A percentile compares a stretch with the other conserved stretches of the same genome.
Evolutionary conservation across 2,113 vertebrate species (phyloP).

Genomic region (Ceuthmochares aereus): DNA sequence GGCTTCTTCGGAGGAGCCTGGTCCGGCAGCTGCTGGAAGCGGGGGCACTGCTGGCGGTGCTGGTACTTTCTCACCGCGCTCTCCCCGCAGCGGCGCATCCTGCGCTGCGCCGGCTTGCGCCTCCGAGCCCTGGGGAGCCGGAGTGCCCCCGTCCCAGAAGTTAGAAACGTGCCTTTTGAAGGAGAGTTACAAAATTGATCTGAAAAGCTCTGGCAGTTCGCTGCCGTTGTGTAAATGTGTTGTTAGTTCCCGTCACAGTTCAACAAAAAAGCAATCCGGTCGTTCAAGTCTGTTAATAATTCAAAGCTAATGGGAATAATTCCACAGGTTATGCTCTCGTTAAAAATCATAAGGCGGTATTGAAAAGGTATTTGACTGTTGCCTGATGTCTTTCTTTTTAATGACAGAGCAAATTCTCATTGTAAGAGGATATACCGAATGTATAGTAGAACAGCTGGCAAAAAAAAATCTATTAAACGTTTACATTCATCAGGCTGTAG

Average conservation of each 20-base stretch:
- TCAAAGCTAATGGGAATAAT: neutral
- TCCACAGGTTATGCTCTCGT: conserved; percentile 9
- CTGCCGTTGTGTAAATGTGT: neutral
- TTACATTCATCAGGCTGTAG: neutral
- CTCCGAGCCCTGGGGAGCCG: accelerated
- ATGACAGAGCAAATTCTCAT: neutral
- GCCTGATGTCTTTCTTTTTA: neutral
- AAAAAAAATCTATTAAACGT: neutral
- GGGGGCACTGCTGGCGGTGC: accelerated
- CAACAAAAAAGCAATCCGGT: neutral
- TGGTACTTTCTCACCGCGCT: accelerated
- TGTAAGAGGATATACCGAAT: neutral
- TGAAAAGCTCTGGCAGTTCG: neutral
- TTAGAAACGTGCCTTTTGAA: neutral
- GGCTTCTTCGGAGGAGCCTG: neutral
- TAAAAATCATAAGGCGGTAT: neutral
- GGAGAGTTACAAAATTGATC: neutral
- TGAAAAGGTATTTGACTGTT: neutral
- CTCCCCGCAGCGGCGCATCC: too few relatives aligned
- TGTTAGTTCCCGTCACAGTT: neutral
- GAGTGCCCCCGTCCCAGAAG: neutral
- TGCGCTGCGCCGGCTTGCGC: neutral
- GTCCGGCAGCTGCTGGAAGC: neutral
- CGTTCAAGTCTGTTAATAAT: neutral
- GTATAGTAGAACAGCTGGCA: neutral